Evolutionary conservation across 1,140 invertebrate genomes (phyloP).

Genomic region (Heterodera schachtii): DNA sequence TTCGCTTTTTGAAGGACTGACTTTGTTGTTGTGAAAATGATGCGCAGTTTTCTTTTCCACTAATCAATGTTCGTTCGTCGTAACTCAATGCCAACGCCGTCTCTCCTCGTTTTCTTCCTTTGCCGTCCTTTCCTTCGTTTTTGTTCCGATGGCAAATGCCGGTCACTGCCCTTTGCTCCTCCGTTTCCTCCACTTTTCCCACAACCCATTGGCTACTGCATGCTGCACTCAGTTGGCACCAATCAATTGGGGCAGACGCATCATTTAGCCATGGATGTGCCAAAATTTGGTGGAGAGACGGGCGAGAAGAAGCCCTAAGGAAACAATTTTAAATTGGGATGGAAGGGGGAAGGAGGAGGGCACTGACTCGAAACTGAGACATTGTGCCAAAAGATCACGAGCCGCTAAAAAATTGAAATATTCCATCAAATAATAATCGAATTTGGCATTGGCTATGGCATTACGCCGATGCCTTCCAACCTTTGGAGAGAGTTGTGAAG

Average conservation of each 20-base stretch:
- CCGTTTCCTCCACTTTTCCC: not conserved
- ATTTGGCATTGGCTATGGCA: not conserved
- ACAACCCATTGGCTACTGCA: not conserved
- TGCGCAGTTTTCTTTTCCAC: too few relatives aligned
- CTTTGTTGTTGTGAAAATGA: too few relatives aligned
- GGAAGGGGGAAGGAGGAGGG: not conserved
- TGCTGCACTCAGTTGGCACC: conserved; percentile 26
- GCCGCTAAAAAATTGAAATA: conserved; percentile 30
- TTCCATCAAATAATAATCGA: conserved; percentile 11
- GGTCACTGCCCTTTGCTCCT: not conserved
- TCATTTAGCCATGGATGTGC: conserved; percentile 39
- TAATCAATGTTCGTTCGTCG: not conserved
- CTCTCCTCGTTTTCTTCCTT: not conserved
- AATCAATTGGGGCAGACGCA: conserved; percentile 6
- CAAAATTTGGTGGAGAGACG: conserved; percentile 41
- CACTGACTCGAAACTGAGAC: conserved; percentile 33
- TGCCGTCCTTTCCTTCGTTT: not conserved
- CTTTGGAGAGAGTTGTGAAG: conserved; percentile 34
- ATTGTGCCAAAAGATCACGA: conserved; percentile 42
- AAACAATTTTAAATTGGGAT: not conserved
- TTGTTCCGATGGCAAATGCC: not conserved
- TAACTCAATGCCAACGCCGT: conserved; percentile 16
- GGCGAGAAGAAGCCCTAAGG: conserved; percentile 27
- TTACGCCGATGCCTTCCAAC: not conserved
- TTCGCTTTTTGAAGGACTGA: too few relatives aligned